Evolutionary conservation across 2,888 invertebrate genomes (phyloP).

Genomic region (Boloria euphrosyne): DNA sequence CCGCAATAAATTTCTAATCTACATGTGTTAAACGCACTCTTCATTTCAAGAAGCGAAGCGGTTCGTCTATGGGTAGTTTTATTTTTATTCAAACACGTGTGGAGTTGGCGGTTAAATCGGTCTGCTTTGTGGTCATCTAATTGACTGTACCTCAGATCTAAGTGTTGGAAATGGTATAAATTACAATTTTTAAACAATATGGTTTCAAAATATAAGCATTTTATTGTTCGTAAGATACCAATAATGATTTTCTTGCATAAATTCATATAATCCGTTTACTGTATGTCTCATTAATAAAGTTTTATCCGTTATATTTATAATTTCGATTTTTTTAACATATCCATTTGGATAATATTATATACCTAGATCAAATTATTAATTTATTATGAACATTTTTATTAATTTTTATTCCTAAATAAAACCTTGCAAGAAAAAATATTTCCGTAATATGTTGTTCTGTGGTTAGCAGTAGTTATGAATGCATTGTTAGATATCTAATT

Average conservation of each 20-base stretch:
- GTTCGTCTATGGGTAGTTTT: constrained; percentile 66
- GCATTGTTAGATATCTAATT: constrained; percentile 46
- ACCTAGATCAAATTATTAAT: too few relatives aligned
- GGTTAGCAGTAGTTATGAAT: constrained; percentile 51
- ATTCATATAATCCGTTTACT: too few relatives aligned
- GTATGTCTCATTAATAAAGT: too few relatives aligned
- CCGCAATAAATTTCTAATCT: not conserved
- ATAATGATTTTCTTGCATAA: too few relatives aligned
- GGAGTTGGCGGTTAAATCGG: constrained; percentile 60
- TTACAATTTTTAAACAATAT: not conserved
- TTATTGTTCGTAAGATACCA: too few relatives aligned
- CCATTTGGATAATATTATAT: too few relatives aligned
- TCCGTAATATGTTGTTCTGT: constrained; percentile 5
- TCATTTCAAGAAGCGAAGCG: constrained; percentile 53
- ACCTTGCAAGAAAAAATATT: not conserved
- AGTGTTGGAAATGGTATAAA: constrained; percentile 11
- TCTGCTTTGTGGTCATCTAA: constrained; percentile 68
- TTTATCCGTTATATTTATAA: too few relatives aligned
- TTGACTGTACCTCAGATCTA: constrained; percentile 53
- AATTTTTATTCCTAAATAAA: constrained; percentile 51
- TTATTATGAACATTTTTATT: too few relatives aligned
- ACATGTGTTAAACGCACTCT: constrained; percentile 46
- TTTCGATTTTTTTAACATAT: too few relatives aligned
- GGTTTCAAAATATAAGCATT: too few relatives aligned
- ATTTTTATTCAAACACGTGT: constrained; percentile 66